Evolutionary conservation across 2,888 invertebrate species (phyloP).

Genomic region (Lycaena phlaeas): DNA sequence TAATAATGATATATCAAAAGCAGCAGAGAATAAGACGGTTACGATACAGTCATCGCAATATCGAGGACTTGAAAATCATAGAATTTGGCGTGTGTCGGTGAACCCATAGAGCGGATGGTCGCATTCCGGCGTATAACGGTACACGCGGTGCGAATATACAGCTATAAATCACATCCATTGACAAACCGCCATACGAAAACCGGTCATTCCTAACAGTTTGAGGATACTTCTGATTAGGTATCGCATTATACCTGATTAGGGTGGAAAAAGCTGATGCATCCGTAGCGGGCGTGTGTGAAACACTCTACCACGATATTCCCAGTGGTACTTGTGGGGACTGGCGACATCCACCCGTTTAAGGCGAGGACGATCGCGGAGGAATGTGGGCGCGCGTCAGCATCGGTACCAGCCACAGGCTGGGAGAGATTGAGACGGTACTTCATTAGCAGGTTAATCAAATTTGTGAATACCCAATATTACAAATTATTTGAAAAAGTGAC

Average conservation of each 20-base stretch:
- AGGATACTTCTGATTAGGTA: neutral
- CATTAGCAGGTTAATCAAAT: neutral
- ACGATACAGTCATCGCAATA: constrained; percentile 2
- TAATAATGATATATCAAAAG: too few species aligned
- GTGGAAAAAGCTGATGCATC: constrained; percentile 39
- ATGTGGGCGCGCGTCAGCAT: constrained; percentile 35
- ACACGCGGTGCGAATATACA: constrained; percentile 37
- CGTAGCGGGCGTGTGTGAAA: constrained; percentile 55
- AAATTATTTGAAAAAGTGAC: too few species aligned
- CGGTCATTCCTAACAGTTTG: neutral
- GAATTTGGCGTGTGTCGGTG: constrained; percentile 25
- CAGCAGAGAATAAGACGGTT: too few species aligned
- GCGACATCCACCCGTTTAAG: constrained; percentile 52
- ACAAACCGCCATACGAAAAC: constrained; percentile 16
- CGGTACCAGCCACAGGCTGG: constrained; percentile 26
- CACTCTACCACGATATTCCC: constrained; percentile 48
- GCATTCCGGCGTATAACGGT: constrained; percentile 60
- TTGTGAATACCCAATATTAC: too few species aligned
- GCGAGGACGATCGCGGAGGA: constrained; percentile 60
- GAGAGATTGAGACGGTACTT: constrained; percentile 9
- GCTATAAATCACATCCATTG: constrained; percentile 25
- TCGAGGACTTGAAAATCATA: constrained; percentile 11
- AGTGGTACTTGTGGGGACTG: constrained; percentile 42
- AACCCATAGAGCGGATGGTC: constrained; percentile 58
- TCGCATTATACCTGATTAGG: constrained; percentile 1